Conservation (phyloP, 2,888 invertebrate genomes). For the Acanthacorydalis orientalis region DNA sequence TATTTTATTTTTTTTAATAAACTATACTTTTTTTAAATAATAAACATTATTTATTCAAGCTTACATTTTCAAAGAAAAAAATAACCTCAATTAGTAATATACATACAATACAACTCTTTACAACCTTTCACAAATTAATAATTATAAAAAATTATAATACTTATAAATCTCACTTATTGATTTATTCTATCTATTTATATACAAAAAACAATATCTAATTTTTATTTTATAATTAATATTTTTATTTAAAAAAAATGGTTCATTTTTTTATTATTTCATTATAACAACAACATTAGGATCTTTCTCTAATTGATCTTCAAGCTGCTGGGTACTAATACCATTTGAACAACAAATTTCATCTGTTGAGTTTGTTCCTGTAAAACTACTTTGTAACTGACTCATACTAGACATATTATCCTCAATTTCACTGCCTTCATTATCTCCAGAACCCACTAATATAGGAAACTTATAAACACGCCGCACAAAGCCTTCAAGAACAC, state of each 20-base stretch:
- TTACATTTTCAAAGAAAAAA: too few relatives aligned
- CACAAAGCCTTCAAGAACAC: conserved; percentile 70
- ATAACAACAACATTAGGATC: conserved; percentile 68
- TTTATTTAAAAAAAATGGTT: background rate
- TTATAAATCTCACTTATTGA: too few relatives aligned
- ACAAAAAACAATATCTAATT: too few relatives aligned
- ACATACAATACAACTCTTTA: too few relatives aligned
- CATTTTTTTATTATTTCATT: conserved; percentile 42
- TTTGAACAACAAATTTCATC: conserved; percentile 86
- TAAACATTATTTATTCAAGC: too few relatives aligned
- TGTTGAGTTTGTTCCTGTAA: conserved; percentile 64
- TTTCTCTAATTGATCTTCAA: conserved; percentile 68
- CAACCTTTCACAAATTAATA: too few relatives aligned
- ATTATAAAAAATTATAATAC: too few relatives aligned
- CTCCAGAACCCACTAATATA: conserved; percentile 16
- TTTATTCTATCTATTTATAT: too few relatives aligned
- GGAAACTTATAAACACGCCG: conserved; percentile 55
- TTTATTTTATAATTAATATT: background rate
- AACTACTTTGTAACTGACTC: conserved; percentile 38
- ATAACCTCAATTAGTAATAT: too few relatives aligned
- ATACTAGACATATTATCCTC: conserved; percentile 6
- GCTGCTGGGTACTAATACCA: conserved; percentile 51
- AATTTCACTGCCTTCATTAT: conserved; percentile 20
- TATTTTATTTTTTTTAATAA: too few relatives aligned
- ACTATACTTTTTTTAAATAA: too few relatives aligned